A percentile compares a stretch with the other conserved stretches of the same genome.
These are phyloP conservation scores for Thereuonema tuberculata DNA, from an alignment of 1,140 invertebrate species.

Conservation along the genomic window DNA sequence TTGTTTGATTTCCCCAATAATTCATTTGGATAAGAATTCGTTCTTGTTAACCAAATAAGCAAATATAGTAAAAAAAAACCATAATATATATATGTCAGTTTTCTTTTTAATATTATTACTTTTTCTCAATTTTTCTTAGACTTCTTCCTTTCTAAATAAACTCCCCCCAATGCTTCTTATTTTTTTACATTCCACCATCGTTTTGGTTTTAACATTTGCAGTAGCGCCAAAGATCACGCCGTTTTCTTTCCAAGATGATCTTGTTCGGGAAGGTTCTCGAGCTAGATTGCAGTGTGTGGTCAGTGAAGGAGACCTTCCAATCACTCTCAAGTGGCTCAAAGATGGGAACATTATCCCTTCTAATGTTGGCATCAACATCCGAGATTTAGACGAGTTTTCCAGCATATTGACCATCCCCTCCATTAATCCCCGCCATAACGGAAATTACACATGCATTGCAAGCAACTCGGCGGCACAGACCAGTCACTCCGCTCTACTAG, in stretches of 20 bases:
- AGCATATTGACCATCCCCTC: constrained; percentile 34
- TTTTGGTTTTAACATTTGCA: too few relatives aligned
- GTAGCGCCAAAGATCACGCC: constrained; percentile 13
- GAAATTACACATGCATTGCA: constrained; percentile 26
- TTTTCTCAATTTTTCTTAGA: too few relatives aligned
- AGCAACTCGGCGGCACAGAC: constrained; percentile 61
- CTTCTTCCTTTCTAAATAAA: too few relatives aligned
- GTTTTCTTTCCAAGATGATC: constrained; percentile 38
- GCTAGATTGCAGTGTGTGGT: constrained; percentile 54
- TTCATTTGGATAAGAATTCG: too few relatives aligned
- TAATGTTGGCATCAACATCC: constrained; percentile 20
- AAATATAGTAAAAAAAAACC: too few relatives aligned
- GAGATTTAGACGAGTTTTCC: constrained; percentile 33
- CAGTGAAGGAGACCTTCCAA: constrained; percentile 43
- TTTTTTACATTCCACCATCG: too few relatives aligned
- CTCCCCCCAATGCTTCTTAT: too few relatives aligned
- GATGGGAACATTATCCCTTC: constrained; percentile 36
- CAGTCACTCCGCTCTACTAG: constrained; percentile 53
- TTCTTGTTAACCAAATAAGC: too few relatives aligned
- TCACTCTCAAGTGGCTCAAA: constrained; percentile 45
- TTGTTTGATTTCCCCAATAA: too few relatives aligned
- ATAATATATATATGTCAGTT: too few relatives aligned
- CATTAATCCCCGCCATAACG: constrained; percentile 19
- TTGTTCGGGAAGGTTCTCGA: constrained; percentile 51
- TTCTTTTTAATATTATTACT: too few relatives aligned